Evolutionary conservation across 2,888 invertebrate genomes (phyloP).

Genomic region (Aproaerema taeniolella): DNA sequence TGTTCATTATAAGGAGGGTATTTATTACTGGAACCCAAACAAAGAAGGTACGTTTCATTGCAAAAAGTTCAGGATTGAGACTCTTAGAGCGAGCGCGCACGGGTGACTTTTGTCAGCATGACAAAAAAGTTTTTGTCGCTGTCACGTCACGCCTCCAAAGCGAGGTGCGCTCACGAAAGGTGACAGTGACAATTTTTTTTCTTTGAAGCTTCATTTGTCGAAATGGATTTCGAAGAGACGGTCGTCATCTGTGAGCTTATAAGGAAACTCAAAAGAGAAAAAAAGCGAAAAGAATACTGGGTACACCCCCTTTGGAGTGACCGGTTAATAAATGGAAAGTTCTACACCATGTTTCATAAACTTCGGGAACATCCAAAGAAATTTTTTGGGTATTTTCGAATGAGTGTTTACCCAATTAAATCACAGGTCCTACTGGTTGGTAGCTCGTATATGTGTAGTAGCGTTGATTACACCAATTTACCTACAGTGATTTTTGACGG

Average conservation of each 20-base stretch:
- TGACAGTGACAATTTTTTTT: constrained; percentile 11
- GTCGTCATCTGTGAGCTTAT: constrained; percentile 6
- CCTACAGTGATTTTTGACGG: no score
- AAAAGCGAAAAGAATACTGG: constrained; percentile 11
- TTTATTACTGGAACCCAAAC: no score
- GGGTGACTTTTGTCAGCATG: constrained; percentile 6
- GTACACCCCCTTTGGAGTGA: constrained; percentile 15
- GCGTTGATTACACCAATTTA: no score
- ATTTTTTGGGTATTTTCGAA: constrained; percentile 13
- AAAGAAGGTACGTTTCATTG: no score
- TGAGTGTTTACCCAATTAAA: no score
- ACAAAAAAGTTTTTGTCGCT: constrained; percentile 12
- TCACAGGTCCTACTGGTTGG: no score
- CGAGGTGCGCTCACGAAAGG: constrained; percentile 11
- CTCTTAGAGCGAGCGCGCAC: not conserved
- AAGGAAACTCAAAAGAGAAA: constrained; percentile 4
- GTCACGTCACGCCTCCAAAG: constrained; percentile 12
- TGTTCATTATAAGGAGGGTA: no score
- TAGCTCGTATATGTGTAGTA: no score
- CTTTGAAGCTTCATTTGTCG: constrained; percentile 4
- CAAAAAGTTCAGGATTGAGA: no score
- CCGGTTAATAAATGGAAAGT: constrained; percentile 15
- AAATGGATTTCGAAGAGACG: constrained; percentile 3
- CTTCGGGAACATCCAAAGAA: constrained; percentile 12
- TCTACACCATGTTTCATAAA: constrained; percentile 14